phyloP scores from a whole-genome alignment of 2,113 vertebrate species.

The Muscicapa adusta region DNA sequence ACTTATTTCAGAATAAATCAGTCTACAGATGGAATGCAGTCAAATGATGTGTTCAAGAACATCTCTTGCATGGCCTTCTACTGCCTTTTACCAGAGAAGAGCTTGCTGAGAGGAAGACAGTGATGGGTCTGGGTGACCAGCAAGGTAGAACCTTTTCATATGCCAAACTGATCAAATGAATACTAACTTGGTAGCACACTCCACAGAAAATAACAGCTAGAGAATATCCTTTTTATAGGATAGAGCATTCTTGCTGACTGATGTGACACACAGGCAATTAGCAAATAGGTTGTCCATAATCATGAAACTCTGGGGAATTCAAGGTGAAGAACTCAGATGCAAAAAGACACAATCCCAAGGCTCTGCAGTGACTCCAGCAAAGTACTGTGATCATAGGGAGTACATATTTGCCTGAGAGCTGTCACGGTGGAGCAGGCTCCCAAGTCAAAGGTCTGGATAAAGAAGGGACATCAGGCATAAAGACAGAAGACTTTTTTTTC shows the following conservation, averaged over 20 bases:
- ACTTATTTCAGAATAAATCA: not conserved
- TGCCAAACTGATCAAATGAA: not conserved
- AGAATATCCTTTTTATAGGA: not conserved
- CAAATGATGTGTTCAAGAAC: not conserved
- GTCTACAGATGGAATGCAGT: not conserved
- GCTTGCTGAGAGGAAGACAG: not conserved
- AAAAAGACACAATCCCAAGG: not conserved
- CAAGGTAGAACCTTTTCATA: not conserved
- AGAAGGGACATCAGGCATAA: not conserved
- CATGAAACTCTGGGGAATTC: not conserved
- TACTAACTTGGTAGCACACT: not conserved
- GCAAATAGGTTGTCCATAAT: not conserved
- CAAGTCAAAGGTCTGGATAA: not conserved
- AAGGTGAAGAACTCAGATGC: not conserved
- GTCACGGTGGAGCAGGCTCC: not conserved
- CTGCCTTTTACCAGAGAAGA: not conserved
- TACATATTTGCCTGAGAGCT: not conserved
- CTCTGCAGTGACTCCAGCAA: not conserved
- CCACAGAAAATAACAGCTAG: not conserved
- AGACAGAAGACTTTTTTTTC: not conserved
- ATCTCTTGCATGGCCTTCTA: not conserved
- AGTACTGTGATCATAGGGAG: not conserved
- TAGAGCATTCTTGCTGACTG: not conserved
- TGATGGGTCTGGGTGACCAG: not conserved
- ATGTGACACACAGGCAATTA: not conserved